Evolutionary conservation across 2,113 vertebrate genomes (phyloP), one percentile per base, ranked within the genome.

Genomic region (Macaca nemestrina): DNA sequence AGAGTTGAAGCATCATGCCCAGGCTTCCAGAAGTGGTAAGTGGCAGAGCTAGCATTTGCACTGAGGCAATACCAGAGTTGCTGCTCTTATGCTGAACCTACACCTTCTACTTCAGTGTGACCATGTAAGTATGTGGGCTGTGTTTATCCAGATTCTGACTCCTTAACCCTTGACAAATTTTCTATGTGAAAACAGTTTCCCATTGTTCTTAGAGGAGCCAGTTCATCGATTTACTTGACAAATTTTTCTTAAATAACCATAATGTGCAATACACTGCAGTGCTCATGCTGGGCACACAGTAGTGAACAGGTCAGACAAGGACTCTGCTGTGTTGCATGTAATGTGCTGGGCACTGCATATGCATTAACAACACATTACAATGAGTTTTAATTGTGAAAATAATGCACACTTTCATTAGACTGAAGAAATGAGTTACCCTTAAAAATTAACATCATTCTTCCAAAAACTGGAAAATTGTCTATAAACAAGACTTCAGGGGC

Each of bases 371-470:
- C 17, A n/a, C 22, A 25, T 40, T 30, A 61, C 14, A 40, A 14
- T 75, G 35, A 32, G n/a, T 64, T 50, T 91, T 80, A 55, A 75
- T 90, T 92, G 79, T 4, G 40, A 82, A 86, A 79, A 85, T 59
- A 64, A 87, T 27, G 22, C 16, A 11, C 1, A 9, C 45, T 78
- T 76, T n/a, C 38, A 52, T 20, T 52, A 64, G 25, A 35, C 93
- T 75, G 55, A 78, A 80, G 76, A 70, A 82, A 89, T 61, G 22
- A 55, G 18, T 48, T 81, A 80, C 14, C 3, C 35, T 93, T 82
- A 89, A 38, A 59, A 73, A 40, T 81, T 67, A 93, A 43, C 32
- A 92, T 10, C 10, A 32, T 72, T 67, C 55, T 70, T 45, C n/a
- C 59, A 50, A 68, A 94, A 55, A 55, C 2, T 20, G 52, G 52